These are phyloP conservation scores for Poecilus cupreus DNA, from an alignment of 2,888 invertebrate species.

Conservation along the genomic window DNA sequence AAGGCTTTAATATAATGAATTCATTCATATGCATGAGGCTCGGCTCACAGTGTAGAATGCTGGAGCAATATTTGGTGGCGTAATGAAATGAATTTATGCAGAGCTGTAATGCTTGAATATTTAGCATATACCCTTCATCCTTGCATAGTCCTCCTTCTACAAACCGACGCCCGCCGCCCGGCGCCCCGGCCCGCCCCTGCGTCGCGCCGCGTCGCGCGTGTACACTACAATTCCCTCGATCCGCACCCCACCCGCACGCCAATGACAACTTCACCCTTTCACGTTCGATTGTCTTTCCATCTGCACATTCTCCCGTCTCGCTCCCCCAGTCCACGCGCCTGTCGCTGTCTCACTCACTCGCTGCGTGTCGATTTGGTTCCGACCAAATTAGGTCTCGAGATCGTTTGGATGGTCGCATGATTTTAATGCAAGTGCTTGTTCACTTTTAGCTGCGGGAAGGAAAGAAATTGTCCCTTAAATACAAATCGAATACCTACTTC, in stretches of 20 bases:
- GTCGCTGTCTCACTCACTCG: neutral
- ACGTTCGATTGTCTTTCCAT: constrained; percentile 62
- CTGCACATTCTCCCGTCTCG: constrained; percentile 5
- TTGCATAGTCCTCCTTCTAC: constrained; percentile 75
- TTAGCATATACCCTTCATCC: constrained; percentile 71
- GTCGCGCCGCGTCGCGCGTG: constrained; percentile 68
- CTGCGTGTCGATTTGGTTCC: constrained; percentile 22
- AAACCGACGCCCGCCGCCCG: constrained; percentile 68
- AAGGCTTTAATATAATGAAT: constrained; percentile 81
- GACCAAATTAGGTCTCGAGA: constrained; percentile 25
- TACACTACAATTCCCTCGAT: constrained; percentile 64
- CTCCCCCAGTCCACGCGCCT: neutral
- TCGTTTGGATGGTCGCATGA: constrained; percentile 15
- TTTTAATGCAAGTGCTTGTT: constrained; percentile 3
- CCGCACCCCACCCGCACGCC: constrained; percentile 56
- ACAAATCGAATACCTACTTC: neutral
- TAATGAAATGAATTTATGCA: constrained; percentile 81
- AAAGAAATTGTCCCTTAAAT: neutral
- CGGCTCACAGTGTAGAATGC: constrained; percentile 70
- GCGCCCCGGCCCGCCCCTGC: constrained; percentile 67
- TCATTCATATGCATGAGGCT: constrained; percentile 79
- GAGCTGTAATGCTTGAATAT: constrained; percentile 79
- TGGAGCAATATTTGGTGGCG: constrained; percentile 79
- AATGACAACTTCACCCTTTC: constrained; percentile 59
- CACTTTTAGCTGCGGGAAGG: neutral